Evolutionary conservation across 2,113 vertebrate species (phyloP), one percentile per base, ranked within the genome.

Genomic region (Leucopsar rothschildi): DNA sequence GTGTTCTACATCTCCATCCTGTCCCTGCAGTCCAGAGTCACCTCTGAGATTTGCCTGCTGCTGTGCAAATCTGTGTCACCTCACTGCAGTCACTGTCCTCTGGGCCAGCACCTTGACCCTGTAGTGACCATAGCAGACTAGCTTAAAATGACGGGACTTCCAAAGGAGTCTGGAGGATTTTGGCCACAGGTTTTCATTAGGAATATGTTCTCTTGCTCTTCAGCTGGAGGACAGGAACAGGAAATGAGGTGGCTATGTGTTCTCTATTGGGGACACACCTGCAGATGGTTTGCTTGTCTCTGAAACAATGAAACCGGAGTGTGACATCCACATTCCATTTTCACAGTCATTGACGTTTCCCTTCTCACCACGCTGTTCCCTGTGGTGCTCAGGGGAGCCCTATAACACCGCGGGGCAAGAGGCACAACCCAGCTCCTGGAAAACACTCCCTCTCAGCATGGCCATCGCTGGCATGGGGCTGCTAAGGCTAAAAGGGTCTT

Each of bases 341-440:
- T 72, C 37, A 33, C 1, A 47, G 45, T 47, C 53, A 31, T 1
- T 20, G 66, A 29, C 22, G 8, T 20, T 61, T 72, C 50, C 50
- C 24, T 84, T 69, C 88, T 81, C 50, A 33, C 31, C 53, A 45
- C 1, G 1, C 59, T 42, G 39, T 2, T 59, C 49, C 24, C 9
- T 27, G 33, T 33, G 44, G 28, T 0, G 0, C 37, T 28, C 0
- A 2, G 6, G 14, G 28, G 20, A 40, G 11, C 19, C 16, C 11
- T 2, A 4, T 10, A 35, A 52, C 44, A 61, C 44, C 1, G 3
- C 0, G 4, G 35, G 49, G 52, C 28, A 56, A 76, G 53, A 53
- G n/a, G 39, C 57, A 68, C 1, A 10, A 24, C 28, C 18, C 55
- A 86, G 0, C 9, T 78, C 35, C 33, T 31, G 73, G 16, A 39